These are phyloP conservation scores for Malacoctenus gilli DNA, from an alignment of 2,797 vertebrate genomes.

Conservation along the genomic window DNA sequence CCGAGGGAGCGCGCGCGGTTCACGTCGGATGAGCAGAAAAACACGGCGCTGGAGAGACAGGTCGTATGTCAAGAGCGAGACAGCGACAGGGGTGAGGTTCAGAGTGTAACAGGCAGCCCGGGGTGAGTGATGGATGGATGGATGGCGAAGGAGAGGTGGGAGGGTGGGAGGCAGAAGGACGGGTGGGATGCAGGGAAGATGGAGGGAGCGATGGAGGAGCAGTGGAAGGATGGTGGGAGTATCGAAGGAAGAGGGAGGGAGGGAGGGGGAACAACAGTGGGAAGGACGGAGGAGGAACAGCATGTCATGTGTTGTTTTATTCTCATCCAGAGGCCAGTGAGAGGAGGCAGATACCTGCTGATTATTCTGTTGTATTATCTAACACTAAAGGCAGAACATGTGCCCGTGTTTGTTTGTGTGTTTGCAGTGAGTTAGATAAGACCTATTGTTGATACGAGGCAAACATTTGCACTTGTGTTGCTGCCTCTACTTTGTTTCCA, in stretches of 20 bases:
- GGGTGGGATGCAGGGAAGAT: slow-evolving; percentile 36
- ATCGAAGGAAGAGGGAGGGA: slow-evolving; percentile 50
- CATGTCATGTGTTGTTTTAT: slow-evolving; percentile 75
- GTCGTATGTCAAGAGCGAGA: slow-evolving; percentile 2
- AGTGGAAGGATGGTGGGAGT: slow-evolving; percentile 62
- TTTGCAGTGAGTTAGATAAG: slow-evolving; percentile 55
- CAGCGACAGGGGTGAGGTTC: slow-evolving; percentile 28
- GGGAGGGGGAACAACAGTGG: slow-evolving; percentile 55
- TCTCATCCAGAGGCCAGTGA: slow-evolving; percentile 77
- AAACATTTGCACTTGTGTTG: slow-evolving; percentile 34
- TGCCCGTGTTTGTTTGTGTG: slow-evolving; percentile 51
- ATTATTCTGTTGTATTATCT: slow-evolving; percentile 72
- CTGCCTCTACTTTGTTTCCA: slow-evolving; percentile 1
- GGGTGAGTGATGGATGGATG: slow-evolving; percentile 33
- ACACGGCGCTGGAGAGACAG: slow-evolving; percentile 12
- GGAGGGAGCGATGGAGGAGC: slow-evolving; percentile 48
- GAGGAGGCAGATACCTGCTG: slow-evolving; percentile 75
- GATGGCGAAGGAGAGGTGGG: slow-evolving; percentile 32
- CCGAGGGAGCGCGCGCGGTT: slow-evolving; percentile 23
- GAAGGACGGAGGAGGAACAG: slow-evolving; percentile 73
- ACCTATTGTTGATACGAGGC: slow-evolving; percentile 39
- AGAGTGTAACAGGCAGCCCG: slow-evolving; percentile 10
- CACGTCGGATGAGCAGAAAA: slow-evolving; percentile 9
- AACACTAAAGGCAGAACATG: slow-evolving; percentile 57
- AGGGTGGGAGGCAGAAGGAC: slow-evolving; percentile 18